Evolutionary conservation across 2,797 vertebrate species (phyloP).

Genomic region (Melanotaenia boesemani): DNA sequence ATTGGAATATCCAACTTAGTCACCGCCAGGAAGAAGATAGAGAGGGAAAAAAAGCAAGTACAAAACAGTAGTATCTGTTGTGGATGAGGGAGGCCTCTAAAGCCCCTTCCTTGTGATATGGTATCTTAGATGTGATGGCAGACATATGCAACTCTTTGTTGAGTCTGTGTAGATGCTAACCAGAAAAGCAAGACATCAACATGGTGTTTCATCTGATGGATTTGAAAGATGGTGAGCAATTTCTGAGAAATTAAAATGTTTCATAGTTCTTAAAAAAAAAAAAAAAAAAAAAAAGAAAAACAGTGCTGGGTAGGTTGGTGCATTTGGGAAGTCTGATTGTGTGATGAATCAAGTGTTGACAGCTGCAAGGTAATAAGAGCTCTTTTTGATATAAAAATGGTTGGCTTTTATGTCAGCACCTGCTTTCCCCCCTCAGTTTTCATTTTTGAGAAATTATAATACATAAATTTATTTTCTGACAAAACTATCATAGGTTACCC

Average conservation of each 20-base stretch:
- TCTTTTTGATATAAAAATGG: slow-evolving; percentile 41
- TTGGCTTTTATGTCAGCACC: slow-evolving; percentile 33
- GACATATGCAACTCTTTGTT: slow-evolving; percentile 47
- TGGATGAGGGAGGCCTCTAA: slow-evolving; percentile 58
- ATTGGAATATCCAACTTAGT: slow-evolving; percentile 58
- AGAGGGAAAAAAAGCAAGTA: slow-evolving; percentile 38
- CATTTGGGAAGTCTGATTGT: slow-evolving; percentile 37
- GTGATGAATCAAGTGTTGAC: slow-evolving; percentile 46
- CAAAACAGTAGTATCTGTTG: slow-evolving; percentile 59
- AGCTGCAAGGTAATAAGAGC: slow-evolving; percentile 38
- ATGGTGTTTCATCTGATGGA: slow-evolving; percentile 47
- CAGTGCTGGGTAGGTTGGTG: slow-evolving; percentile 12
- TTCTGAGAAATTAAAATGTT: slow-evolving; percentile 50
- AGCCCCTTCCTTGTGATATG: slow-evolving; percentile 64
- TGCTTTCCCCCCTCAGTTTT: slow-evolving; percentile 14
- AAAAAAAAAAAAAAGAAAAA: not conserved
- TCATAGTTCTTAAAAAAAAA: slow-evolving; percentile 37
- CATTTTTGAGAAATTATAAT: slow-evolving; percentile 30
- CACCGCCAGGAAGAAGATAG: slow-evolving; percentile 48
- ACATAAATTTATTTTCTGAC: slow-evolving; percentile 25
- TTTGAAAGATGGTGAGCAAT: slow-evolving; percentile 15
- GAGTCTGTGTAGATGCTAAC: slow-evolving; percentile 51
- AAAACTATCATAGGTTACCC: slow-evolving; percentile 23
- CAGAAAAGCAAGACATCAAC: slow-evolving; percentile 42
- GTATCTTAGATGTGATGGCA: slow-evolving; percentile 72